A percentile compares a stretch with the other conserved stretches of the same genome.
Conservation (phyloP, 2,113 vertebrate genomes). For the Eurystomus gularis region DNA sequence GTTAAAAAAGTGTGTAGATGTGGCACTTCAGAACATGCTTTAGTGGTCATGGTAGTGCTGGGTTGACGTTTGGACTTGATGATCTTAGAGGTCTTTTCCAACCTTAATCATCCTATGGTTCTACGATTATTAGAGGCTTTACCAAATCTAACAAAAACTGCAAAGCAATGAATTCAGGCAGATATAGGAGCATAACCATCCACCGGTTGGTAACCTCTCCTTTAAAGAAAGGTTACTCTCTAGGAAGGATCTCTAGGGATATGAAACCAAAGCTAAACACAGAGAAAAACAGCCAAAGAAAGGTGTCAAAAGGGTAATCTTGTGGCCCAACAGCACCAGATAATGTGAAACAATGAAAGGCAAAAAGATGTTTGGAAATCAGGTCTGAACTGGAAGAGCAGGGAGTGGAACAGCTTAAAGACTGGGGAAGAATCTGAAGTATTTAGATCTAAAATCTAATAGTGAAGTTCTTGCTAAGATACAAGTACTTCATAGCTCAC, state of each 20-base stretch:
- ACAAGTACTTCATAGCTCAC: background rate
- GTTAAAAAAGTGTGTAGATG: too few species aligned
- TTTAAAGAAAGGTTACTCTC: background rate
- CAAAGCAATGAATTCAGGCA: background rate
- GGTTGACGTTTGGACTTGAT: too few species aligned
- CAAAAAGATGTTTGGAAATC: background rate
- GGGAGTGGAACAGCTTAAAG: background rate
- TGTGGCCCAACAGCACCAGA: background rate
- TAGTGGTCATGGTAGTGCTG: too few species aligned
- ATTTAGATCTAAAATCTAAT: background rate
- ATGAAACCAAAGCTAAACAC: background rate
- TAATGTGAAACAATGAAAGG: background rate
- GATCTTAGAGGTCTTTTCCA: too few species aligned
- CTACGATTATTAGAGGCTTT: background rate
- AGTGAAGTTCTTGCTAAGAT: background rate
- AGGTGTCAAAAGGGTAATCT: background rate
- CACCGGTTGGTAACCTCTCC: background rate
- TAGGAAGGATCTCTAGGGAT: background rate
- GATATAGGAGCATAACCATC: background rate
- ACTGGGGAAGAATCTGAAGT: background rate
- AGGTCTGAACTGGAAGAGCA: background rate
- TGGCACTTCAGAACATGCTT: too few species aligned
- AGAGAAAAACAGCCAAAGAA: background rate
- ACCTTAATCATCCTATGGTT: too few species aligned
- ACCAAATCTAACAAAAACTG: background rate